Percentiles rank a stretch among this genome's conserved stretches.
phyloP scores from a whole-genome alignment of 2,113 vertebrate genomes.

The Notechis scutatus region DNA sequence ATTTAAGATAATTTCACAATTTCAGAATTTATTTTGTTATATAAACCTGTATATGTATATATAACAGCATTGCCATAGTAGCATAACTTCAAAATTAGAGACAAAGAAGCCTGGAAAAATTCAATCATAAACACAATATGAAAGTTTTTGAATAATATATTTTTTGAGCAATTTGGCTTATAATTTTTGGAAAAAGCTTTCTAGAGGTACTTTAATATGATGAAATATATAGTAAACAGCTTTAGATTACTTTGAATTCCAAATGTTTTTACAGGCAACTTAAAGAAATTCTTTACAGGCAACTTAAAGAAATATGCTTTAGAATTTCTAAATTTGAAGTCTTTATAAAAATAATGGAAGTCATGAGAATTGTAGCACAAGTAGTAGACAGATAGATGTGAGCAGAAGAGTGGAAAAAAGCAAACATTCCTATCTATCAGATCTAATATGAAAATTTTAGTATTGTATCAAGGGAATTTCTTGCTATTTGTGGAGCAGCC shows the following conservation, averaged over 20 bases:
- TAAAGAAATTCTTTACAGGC: not conserved
- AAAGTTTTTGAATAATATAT: not conserved
- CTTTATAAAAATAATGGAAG: slow-evolving; percentile 20
- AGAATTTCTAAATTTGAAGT: not conserved
- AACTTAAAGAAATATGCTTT: not conserved
- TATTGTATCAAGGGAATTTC: accelerated
- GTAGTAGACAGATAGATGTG: slow-evolving; percentile 31
- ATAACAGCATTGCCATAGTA: not conserved
- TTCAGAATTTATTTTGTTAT: not conserved
- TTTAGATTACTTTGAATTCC: not conserved
- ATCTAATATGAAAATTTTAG: slow-evolving; percentile 16
- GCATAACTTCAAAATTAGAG: not conserved
- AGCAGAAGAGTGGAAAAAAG: not conserved
- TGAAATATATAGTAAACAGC: not conserved
- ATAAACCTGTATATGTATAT: not conserved
- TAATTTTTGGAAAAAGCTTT: not conserved
- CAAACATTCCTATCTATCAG: slow-evolving; percentile 13
- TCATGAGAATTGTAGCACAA: not conserved
- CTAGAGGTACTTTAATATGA: not conserved
- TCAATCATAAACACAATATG: not conserved
- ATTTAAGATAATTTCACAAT: not conserved
- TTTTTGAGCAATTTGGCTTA: not conserved
- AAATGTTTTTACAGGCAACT: not conserved
- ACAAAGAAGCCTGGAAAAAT: not conserved
- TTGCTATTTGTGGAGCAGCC: not conserved